Conservation (phyloP, 2,888 invertebrate genomes). For the Balanococcus diminutus region DNA sequence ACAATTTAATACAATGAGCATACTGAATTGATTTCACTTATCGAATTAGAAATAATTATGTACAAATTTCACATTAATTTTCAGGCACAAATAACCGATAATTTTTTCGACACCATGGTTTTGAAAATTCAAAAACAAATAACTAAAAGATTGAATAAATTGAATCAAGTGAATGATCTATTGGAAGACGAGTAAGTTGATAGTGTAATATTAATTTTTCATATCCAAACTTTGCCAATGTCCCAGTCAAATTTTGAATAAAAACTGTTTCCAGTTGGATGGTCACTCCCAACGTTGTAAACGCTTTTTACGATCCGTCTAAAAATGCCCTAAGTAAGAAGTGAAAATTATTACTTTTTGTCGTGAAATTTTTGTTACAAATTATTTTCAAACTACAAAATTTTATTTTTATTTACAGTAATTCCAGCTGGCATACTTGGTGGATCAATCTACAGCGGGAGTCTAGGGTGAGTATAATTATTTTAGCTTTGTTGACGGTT, state of each 20-base stretch:
- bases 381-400: no score
- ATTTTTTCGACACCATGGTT: slow-evolving; percentile 68
- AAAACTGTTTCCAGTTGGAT: slow-evolving; percentile 48
- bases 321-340: slow-evolving; percentile 75
- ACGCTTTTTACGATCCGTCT: slow-evolving; percentile 75
- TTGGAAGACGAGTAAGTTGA: neutral
- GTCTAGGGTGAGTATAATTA: neutral
- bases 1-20: no score
- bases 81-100: slow-evolving; percentile 68
- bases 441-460: slow-evolving; percentile 64
- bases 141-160: neutral
- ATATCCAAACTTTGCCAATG: neutral
- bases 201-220: neutral
- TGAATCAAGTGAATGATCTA: neutral
- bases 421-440: slow-evolving; percentile 66
- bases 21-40: no score
- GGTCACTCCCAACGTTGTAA: slow-evolving; percentile 74
- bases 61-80: no score
- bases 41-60: no score
- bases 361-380: no score
- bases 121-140: slow-evolving; percentile 60
- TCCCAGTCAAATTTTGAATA: neutral
- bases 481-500: neutral
- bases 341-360: neutral
- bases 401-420: no score